These are phyloP conservation scores for Sinocyclocheilus rhinocerous DNA, from an alignment of 2,113 vertebrate species.

Conservation along the genomic window DNA sequence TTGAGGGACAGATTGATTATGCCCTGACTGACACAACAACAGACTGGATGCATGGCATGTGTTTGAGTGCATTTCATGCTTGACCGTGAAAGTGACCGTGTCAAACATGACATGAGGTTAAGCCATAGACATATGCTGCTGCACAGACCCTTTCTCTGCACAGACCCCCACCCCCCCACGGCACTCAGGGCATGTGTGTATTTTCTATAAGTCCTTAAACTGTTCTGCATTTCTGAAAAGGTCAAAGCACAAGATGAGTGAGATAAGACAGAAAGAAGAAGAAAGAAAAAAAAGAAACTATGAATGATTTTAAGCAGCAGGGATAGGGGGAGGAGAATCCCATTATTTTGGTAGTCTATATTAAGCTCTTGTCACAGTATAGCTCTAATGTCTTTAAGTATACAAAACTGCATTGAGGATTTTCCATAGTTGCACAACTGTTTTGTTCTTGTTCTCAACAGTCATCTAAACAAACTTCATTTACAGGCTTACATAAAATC, in stretches of 20 bases:
- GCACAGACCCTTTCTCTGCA: neutral
- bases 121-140: neutral
- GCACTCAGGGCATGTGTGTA: neutral
- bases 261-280: slow-evolving; percentile 11
- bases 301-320: neutral
- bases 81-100: neutral
- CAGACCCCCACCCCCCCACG: neutral
- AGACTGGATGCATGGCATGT: neutral
- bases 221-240: neutral
- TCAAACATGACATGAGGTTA: slow-evolving; percentile 16
- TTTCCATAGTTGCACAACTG: neutral
- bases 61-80: slow-evolving; percentile 2
- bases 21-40: slow-evolving; percentile 16
- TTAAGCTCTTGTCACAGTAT: slow-evolving; percentile 23
- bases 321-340: neutral
- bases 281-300: neutral
- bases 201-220: neutral
- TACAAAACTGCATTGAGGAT: neutral
- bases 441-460: neutral
- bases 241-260: neutral
- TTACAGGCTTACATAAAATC: neutral
- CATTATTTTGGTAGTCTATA: neutral
- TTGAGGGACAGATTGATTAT: slow-evolving; percentile 39
- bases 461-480: neutral
- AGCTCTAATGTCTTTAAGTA: neutral